Percentiles rank a stretch among this genome's conserved stretches.
These are phyloP conservation scores for Stenoptilia bipunctidactyla DNA, from an alignment of 2,888 invertebrate genomes.

Conservation along the genomic window DNA sequence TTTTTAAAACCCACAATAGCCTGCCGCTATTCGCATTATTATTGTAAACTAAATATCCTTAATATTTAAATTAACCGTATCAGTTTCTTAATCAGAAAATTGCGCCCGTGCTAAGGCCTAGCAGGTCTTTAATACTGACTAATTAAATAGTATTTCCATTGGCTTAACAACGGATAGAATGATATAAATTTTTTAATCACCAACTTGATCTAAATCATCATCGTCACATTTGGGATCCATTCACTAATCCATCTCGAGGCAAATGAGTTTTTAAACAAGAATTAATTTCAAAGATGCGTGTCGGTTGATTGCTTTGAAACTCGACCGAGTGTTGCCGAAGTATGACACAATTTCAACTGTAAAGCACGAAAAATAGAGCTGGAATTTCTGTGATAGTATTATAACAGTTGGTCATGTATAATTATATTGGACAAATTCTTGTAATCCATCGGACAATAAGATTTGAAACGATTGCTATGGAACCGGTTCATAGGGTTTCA, in stretches of 20 bases:
- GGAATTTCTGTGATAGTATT: neutral
- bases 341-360: neutral
- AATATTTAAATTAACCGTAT: no score
- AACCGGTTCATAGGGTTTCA: neutral
- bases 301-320: neutral
- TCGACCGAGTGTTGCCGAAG: neutral
- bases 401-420: neutral
- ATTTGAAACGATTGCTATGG: neutral
- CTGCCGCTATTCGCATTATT: no score
- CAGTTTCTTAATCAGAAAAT: no score
- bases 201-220: neutral
- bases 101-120: no score
- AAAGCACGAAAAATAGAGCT: neutral
- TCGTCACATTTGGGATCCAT: neutral
- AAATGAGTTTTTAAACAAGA: conserved; percentile 1
- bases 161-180: no score
- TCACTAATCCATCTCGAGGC: neutral
- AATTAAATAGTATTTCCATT: no score
- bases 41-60: no score
- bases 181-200: no score
- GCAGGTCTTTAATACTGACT: no score
- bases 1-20: no score
- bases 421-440: neutral
- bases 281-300: conserved; percentile 1
- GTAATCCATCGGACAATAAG: neutral